These are phyloP conservation scores for Ceratotherium simum DNA, from an alignment of 2,113 vertebrate species.

Conservation along the genomic window DNA sequence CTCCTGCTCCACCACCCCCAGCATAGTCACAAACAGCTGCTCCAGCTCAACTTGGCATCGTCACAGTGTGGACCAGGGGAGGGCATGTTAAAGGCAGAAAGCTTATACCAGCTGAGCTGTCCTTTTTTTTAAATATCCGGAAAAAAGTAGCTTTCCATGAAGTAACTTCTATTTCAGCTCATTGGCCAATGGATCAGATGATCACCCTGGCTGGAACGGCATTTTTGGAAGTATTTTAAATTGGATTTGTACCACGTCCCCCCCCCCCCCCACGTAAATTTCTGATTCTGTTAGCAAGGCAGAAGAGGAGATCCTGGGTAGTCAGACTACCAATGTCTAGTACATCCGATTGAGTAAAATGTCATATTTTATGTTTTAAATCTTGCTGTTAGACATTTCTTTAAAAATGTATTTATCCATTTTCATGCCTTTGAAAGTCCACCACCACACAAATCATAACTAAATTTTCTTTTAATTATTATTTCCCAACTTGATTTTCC, in stretches of 20 bases:
- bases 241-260: neutral
- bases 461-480: neutral
- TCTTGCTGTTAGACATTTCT: neutral
- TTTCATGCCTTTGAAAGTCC: neutral
- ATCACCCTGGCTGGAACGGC: neutral
- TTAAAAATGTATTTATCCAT: neutral
- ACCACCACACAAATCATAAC: neutral
- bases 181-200: neutral
- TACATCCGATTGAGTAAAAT: neutral
- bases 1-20: neutral
- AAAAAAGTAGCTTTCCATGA: neutral
- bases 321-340: neutral
- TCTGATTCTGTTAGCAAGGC: conserved; percentile 17
- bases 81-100: neutral
- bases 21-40: neutral
- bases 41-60: neutral
- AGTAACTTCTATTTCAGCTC: neutral
- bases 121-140: neutral
- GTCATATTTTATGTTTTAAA: conserved; percentile 38
- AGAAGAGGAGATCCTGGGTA: neutral
- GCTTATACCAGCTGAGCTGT: neutral
- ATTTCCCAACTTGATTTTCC: conserved; percentile 11
- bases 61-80: neutral
- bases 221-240: neutral
- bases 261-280: neutral